phyloP scores from a whole-genome alignment of 35 echinoderm and acorn worm genomes.

The Eucidaris tribuloides region DNA sequence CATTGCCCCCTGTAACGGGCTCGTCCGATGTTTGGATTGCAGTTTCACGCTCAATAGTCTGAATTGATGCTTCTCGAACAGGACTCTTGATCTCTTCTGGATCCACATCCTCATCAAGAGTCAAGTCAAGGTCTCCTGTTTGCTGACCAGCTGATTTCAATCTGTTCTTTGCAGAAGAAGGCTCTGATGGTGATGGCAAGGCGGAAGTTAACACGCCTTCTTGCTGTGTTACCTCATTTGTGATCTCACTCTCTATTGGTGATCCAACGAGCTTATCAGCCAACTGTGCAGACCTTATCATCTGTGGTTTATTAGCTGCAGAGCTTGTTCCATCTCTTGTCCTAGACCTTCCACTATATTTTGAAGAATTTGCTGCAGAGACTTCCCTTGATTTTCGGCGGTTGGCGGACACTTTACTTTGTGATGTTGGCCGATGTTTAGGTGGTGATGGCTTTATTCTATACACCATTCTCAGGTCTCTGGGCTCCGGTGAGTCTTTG shows the following conservation, averaged over 20 bases:
- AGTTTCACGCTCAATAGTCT: neutral
- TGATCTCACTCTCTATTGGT: slow-evolving; percentile 6
- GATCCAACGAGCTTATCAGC: slow-evolving; percentile 1
- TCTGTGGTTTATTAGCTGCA: neutral
- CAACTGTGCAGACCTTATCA: neutral
- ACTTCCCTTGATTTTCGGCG: slow-evolving; percentile 8
- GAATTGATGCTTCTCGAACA: slow-evolving; percentile 17
- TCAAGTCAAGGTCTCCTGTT: neutral
- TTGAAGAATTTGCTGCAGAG: neutral
- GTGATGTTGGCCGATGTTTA: no score
- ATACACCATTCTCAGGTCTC: slow-evolving; percentile 43
- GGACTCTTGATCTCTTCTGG: neutral
- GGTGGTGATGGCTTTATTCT: slow-evolving; percentile 81
- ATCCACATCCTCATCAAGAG: neutral
- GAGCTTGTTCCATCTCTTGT: neutral
- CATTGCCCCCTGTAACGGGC: neutral
- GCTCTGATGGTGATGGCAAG: neutral
- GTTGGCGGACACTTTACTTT: no score
- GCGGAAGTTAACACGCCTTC: slow-evolving; percentile 15
- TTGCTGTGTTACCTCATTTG: neutral
- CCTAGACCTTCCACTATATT: neutral
- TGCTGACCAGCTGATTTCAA: slow-evolving; percentile 14
- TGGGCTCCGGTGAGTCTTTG: neutral
- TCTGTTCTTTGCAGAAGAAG: neutral
- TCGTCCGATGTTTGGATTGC: slow-evolving; percentile 6